A percentile compares a stretch with the other conserved stretches of the same genome.
phyloP scores from a whole-genome alignment of 2,113 vertebrate species.

The Cathartes aura region DNA sequence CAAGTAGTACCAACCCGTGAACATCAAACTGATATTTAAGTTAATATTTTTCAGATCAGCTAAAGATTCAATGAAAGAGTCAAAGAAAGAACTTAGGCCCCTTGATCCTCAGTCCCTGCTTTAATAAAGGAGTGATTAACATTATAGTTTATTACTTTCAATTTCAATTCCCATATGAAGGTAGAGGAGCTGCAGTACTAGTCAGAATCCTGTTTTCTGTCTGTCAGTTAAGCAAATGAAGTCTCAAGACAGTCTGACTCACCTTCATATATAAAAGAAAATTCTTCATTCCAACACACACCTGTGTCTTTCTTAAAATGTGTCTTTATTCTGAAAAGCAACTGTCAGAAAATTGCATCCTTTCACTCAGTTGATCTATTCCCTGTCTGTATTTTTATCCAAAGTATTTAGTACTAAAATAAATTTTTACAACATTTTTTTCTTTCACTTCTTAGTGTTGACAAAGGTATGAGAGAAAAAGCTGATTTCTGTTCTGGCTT shows the following conservation, averaged over 20 bases:
- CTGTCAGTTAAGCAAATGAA: slow-evolving; percentile 55
- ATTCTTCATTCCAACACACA: background rate
- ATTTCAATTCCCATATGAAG: slow-evolving; percentile 39
- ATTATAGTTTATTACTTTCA: slow-evolving; percentile 42
- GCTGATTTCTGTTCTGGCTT: background rate
- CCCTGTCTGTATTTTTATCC: background rate
- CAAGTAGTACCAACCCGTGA: background rate
- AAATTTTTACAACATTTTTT: background rate
- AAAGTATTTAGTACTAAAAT: background rate
- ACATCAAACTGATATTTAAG: background rate
- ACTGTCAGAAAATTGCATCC: background rate
- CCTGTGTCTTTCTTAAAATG: slow-evolving; percentile 18
- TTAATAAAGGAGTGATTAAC: slow-evolving; percentile 60
- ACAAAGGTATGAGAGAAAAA: slow-evolving; percentile 2
- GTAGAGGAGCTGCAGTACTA: background rate
- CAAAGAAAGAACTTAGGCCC: background rate
- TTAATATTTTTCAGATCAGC: background rate
- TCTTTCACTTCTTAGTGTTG: background rate
- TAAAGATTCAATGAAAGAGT: background rate
- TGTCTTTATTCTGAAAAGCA: slow-evolving; percentile 12
- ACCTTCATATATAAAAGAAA: slow-evolving; percentile 22
- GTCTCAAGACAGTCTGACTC: slow-evolving; percentile 39
- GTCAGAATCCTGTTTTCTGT: slow-evolving; percentile 46
- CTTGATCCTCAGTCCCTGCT: background rate
- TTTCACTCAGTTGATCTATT: background rate